Evolutionary conservation across 30 jellyfish, hydroid and myxozoan genomes (phyloP).

Genomic region (Pelagia noctiluca): DNA sequence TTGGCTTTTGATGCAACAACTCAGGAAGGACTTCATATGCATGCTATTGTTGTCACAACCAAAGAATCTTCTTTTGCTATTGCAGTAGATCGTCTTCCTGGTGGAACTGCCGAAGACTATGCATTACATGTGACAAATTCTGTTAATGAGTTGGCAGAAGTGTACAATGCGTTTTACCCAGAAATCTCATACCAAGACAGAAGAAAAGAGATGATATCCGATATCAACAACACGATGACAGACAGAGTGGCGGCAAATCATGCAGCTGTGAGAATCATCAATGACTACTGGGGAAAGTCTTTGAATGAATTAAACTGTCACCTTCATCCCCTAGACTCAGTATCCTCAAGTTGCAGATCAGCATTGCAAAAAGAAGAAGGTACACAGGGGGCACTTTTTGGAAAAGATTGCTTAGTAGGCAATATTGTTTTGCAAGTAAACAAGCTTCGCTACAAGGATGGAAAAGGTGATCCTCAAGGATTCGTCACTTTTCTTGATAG

Average conservation of each 20-base stretch:
- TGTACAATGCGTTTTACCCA: not conserved
- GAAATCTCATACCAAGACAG: not conserved
- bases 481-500: constrained; percentile 21
- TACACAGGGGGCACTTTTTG: constrained; percentile 34
- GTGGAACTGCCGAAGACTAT: constrained; percentile 5
- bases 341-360: constrained; percentile 39
- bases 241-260: constrained; percentile 58
- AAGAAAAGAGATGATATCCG: not conserved
- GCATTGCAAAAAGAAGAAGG: constrained; percentile 18
- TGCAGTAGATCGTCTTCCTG: not conserved
- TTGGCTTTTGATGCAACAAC: too few relatives aligned
- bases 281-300: constrained; percentile 58
- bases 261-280: constrained; percentile 38
- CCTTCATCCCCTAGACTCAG: constrained; percentile 26
- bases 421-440: constrained; percentile 43
- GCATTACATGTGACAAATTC: constrained; percentile 2
- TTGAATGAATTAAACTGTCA: constrained; percentile 49
- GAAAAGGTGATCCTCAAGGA: constrained; percentile 46
- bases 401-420: constrained; percentile 53
- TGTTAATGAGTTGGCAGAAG: not conserved
- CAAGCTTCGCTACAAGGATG: constrained; percentile 36
- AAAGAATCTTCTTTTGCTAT: not conserved
- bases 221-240: constrained; percentile 15
- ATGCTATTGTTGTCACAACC: not conserved
- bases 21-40: too few relatives aligned